A percentile compares a stretch with the other conserved stretches of the same genome.
Conservation (phyloP, 1,140 invertebrate genomes). For the Luehdorfia chinensis region DNA sequence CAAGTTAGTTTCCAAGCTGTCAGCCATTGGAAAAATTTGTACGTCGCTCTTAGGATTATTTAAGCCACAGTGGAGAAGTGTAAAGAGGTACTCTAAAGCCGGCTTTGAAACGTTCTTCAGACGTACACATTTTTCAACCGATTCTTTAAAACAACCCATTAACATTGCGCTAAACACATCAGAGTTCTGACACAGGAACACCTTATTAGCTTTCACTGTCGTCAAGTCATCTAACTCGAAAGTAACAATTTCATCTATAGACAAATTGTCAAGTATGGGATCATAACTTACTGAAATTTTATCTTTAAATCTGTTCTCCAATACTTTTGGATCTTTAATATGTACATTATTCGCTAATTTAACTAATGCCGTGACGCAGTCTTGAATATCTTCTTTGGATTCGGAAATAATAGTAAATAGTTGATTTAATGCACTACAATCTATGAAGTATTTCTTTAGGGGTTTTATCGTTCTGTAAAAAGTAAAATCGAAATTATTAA, state of each 20-base stretch:
- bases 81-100: conserved; percentile 76
- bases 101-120: conserved; percentile 78
- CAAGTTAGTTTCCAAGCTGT: conserved; percentile 78
- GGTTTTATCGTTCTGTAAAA: conserved; percentile 58
- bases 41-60: conserved; percentile 62
- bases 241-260: conserved; percentile 71
- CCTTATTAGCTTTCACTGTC: conserved; percentile 78
- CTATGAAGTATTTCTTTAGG: conserved; percentile 67
- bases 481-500: conserved; percentile 16
- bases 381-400: conserved; percentile 57
- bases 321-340: conserved; percentile 71
- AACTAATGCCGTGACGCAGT: conserved; percentile 64
- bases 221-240: conserved; percentile 82
- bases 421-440: conserved; percentile 60
- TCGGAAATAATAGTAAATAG: conserved; percentile 52
- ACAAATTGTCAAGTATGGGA: conserved; percentile 55
- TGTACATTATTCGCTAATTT: conserved; percentile 67
- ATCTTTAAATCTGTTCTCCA: conserved; percentile 64
- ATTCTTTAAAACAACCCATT: conserved; percentile 82
- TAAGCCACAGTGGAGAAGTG: conserved; percentile 71
- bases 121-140: conserved; percentile 76
- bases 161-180: conserved; percentile 83
- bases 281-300: conserved; percentile 53
- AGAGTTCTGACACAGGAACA: conserved; percentile 80
- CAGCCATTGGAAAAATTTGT: conserved; percentile 60